Percentiles rank a stretch among this genome's conserved stretches.
Evolutionary conservation across 2,113 vertebrate genomes (phyloP).

Genomic region (Lepus americanus): DNA sequence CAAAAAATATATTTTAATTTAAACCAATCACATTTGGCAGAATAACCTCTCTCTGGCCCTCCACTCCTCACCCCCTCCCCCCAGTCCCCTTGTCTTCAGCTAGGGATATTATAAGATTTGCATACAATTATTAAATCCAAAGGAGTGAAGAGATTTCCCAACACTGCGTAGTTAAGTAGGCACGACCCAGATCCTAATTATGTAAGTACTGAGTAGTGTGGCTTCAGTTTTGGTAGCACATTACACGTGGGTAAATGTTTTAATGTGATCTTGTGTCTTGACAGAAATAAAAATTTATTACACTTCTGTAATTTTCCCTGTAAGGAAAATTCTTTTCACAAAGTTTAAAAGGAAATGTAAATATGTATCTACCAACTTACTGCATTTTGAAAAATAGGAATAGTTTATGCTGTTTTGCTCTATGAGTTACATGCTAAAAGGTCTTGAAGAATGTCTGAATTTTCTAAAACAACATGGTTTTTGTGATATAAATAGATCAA

Average conservation of each 20-base stretch:
- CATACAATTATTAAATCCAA: neutral
- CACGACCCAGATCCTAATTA: constrained; percentile 10
- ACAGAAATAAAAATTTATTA: constrained; percentile 60
- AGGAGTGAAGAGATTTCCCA: constrained; percentile 60
- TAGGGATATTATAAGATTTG: constrained; percentile 56
- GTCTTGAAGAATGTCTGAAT: constrained; percentile 16
- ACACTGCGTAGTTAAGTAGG: constrained; percentile 14
- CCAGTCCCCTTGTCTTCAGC: neutral
- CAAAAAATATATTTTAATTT: constrained; percentile 57
- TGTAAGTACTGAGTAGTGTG: constrained; percentile 50
- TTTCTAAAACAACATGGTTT: constrained; percentile 62
- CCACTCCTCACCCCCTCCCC: neutral
- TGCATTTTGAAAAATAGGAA: constrained; percentile 55
- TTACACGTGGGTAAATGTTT: constrained; percentile 44
- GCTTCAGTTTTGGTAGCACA: neutral
- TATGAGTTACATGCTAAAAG: constrained; percentile 9
- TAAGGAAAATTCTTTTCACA: constrained; percentile 68
- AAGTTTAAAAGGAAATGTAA: neutral
- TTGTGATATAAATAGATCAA: constrained; percentile 35
- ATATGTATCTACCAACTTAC: neutral
- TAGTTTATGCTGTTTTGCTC: constrained; percentile 4
- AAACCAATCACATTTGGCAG: neutral
- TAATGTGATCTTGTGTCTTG: constrained; percentile 8
- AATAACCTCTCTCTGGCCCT: constrained; percentile 59
- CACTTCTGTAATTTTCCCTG: constrained; percentile 42